phyloP scores from a whole-genome alignment of 2,113 vertebrate genomes.

The Ophthalmolycus amberensis region DNA sequence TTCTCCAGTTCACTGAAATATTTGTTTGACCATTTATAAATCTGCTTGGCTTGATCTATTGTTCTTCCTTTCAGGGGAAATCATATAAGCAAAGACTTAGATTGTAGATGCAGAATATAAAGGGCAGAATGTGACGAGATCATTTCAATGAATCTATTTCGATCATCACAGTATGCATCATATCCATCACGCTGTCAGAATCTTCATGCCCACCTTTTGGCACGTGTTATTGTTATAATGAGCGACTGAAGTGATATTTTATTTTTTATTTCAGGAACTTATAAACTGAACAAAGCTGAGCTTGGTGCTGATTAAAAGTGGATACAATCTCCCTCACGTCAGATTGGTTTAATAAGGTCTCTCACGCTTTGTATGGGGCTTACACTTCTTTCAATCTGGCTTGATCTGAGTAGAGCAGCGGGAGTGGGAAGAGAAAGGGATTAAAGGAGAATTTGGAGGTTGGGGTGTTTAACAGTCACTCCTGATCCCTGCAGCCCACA shows the following conservation, averaged over 20 bases:
- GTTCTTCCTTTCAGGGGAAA: slow-evolving; percentile 5
- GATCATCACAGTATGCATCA: slow-evolving; percentile 6
- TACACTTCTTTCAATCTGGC: slow-evolving; percentile 54
- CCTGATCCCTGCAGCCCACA: slow-evolving; percentile 42
- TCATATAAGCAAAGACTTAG: not conserved
- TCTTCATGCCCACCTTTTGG: slow-evolving; percentile 22
- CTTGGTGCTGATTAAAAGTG: slow-evolving; percentile 53
- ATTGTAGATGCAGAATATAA: slow-evolving; percentile 7
- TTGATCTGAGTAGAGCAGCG: slow-evolving; percentile 55
- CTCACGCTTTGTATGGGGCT: slow-evolving; percentile 55
- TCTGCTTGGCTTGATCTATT: not conserved
- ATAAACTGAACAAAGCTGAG: slow-evolving; percentile 47
- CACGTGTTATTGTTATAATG: slow-evolving; percentile 20
- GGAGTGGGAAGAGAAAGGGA: slow-evolving; percentile 49
- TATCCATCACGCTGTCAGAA: slow-evolving; percentile 35
- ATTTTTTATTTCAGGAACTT: slow-evolving; percentile 63
- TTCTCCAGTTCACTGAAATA: not conserved
- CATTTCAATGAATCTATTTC: slow-evolving; percentile 20
- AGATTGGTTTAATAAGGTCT: slow-evolving; percentile 60
- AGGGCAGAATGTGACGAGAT: slow-evolving; percentile 15
- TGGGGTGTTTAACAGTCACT: slow-evolving; percentile 44
- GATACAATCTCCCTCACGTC: slow-evolving; percentile 55
- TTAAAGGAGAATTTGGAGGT: slow-evolving; percentile 58
- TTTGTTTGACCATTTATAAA: not conserved
- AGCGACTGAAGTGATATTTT: not conserved